Evolutionary conservation across 2,797 vertebrate species (phyloP).

Genomic region (Gymnoscopelus braueri): DNA sequence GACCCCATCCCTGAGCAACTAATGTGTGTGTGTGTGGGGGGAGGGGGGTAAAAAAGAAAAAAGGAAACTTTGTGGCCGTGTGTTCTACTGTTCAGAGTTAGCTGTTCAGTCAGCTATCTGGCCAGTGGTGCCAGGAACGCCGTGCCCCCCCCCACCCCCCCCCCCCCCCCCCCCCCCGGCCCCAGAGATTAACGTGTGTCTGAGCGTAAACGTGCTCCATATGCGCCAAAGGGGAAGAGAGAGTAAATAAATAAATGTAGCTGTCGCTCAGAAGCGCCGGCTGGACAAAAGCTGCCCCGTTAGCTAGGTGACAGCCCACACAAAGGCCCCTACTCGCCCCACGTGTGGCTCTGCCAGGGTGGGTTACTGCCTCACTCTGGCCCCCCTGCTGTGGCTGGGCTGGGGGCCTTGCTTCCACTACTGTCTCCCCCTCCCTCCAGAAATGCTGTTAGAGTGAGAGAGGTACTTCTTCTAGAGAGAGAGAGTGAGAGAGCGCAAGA

Average conservation of each 20-base stretch:
- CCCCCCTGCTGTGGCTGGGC: slow-evolving; percentile 30
- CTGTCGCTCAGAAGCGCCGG: slow-evolving; percentile 20
- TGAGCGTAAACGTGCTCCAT: slow-evolving; percentile 24
- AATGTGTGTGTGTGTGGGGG: neutral
- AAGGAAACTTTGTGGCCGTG: slow-evolving; percentile 3
- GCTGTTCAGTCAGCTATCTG: neutral
- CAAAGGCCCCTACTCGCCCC: slow-evolving; percentile 49
- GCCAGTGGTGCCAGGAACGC: neutral
- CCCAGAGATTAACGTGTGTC: slow-evolving; percentile 17
- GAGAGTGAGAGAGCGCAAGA: neutral
- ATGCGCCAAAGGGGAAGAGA: slow-evolving; percentile 15
- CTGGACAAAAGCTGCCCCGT: slow-evolving; percentile 48
- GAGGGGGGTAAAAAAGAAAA: neutral
- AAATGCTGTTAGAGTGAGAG: slow-evolving; percentile 49
- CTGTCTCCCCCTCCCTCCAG: slow-evolving; percentile 1
- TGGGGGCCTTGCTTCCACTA: slow-evolving; percentile 25
- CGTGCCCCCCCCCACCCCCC: slow-evolving; percentile 2
- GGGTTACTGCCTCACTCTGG: slow-evolving; percentile 4
- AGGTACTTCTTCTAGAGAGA: slow-evolving; percentile 52
- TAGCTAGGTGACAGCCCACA: slow-evolving; percentile 56
- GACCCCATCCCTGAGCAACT: slow-evolving; percentile 4
- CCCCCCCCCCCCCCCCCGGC: neutral
- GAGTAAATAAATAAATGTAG: slow-evolving; percentile 61
- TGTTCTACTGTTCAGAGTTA: neutral
- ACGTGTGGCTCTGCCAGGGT: slow-evolving; percentile 38